Evolutionary conservation across 2,797 vertebrate species (phyloP), one percentile per base, ranked within the genome.

Genomic region (Danio jaintianensis): DNA sequence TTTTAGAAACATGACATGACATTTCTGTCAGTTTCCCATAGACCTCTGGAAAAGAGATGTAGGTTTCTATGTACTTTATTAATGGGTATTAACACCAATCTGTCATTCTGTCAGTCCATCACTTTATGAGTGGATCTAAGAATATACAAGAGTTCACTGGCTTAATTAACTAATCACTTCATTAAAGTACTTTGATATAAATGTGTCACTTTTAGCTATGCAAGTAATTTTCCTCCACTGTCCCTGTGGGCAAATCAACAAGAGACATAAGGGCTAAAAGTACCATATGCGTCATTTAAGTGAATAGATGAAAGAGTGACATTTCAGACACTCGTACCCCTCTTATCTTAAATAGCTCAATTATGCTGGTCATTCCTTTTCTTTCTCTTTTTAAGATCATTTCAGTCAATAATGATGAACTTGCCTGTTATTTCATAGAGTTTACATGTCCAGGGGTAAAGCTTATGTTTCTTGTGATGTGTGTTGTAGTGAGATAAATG

Each of bases 111-210:
- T 66, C 79, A 81, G 70, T 84, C 83, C 73, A 73, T 84, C 70
- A 78, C 69, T 79, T 68, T 63, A 22, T 71, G 42, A 63, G 63
- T 47, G 22, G 45, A 20, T 78, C 59, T 81, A 75, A 73, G 59
- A 79, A 83, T 76, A 78, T 75, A 18, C 36, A 43, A 70, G 59
- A 82, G 80, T 74, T 82, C 74, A 82, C 79, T 64, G 68, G 64
- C 61, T 80, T 85, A 82, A 81, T 81, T 85, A 82, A 85, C 67
- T 83, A 82, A 83, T 83, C 83, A 79, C 62, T 75, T 83, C 62
- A 83, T 83, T 83, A 83, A 78, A 81, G 63, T 69, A 75, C 70
- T 84, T 81, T 79, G 81, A 84, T 79, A 83, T 75, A 78, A 73
- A 69, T 74, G 69, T 75, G 77, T 81, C 75, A 84, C 69, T 77